A percentile compares a stretch with the other conserved stretches of the same genome.
Evolutionary conservation across 1,140 invertebrate species (phyloP).

Genomic region (Rhyzopertha dominica): DNA sequence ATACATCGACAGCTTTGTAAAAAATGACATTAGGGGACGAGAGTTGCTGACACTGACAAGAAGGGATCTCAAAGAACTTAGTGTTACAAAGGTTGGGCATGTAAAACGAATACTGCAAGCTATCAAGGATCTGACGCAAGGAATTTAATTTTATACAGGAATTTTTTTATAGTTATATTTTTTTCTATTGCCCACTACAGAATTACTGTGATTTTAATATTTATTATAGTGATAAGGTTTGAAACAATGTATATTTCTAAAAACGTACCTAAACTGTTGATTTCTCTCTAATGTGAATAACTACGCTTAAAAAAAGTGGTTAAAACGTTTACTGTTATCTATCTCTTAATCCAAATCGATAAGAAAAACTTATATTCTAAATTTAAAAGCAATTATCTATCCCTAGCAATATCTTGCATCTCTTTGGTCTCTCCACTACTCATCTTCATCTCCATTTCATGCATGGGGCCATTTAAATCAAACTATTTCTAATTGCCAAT

Average conservation of each 20-base stretch:
- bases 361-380: constrained; percentile 32
- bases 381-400: constrained; percentile 42
- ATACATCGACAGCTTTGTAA: constrained; percentile 78
- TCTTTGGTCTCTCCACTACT: too few species aligned
- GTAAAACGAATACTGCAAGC: constrained; percentile 90
- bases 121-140: constrained; percentile 72
- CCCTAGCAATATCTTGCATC: constrained; percentile 37
- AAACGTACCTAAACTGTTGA: background rate
- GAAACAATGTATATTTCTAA: constrained; percentile 7
- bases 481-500: background rate
- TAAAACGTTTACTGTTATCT: constrained; percentile 9
- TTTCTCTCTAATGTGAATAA: constrained; percentile 1
- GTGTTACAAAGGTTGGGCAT: constrained; percentile 90
- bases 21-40: constrained; percentile 86
- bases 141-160: constrained; percentile 19
- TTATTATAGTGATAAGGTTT: constrained; percentile 3
- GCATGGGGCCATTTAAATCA: background rate
- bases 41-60: constrained; percentile 83
- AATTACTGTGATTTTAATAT: constrained; percentile 18
- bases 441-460: too few species aligned
- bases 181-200: constrained; percentile 5
- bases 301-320: constrained; percentile 10
- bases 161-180: constrained; percentile 8
- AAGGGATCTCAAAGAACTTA: constrained; percentile 81
- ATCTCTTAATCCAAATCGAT: constrained; percentile 11